Percentiles rank a stretch among this genome's conserved stretches.
These are phyloP conservation scores for Hycleus cichorii DNA, from an alignment of 1,140 invertebrate species.

Conservation along the genomic window DNA sequence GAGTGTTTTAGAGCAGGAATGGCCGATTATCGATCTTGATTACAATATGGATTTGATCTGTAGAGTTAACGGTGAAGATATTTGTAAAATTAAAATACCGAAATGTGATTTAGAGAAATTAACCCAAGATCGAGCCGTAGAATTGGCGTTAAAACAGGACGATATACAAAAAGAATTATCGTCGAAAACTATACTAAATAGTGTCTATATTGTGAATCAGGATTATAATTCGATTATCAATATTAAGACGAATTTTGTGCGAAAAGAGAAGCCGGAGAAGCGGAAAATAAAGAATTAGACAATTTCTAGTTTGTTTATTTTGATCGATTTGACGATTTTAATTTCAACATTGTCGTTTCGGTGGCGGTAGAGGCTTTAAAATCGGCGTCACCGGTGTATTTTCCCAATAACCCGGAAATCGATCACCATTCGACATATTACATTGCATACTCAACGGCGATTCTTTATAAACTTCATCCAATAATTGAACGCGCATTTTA, in stretches of 20 bases:
- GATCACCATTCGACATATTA: slow-evolving; percentile 78
- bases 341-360: slow-evolving; percentile 39
- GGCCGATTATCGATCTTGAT: slow-evolving; percentile 72
- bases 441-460: slow-evolving; percentile 93
- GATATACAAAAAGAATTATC: slow-evolving; percentile 33
- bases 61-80: slow-evolving; percentile 50
- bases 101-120: slow-evolving; percentile 47
- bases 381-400: slow-evolving; percentile 51
- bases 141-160: slow-evolving; percentile 45
- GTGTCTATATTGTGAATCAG: slow-evolving; percentile 21
- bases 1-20: slow-evolving; percentile 61
- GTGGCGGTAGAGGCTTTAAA: slow-evolving; percentile 45
- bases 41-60: slow-evolving; percentile 61
- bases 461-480: slow-evolving; percentile 73
- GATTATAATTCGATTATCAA: slow-evolving; percentile 34
- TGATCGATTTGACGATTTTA: neutral
- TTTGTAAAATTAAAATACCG: slow-evolving; percentile 46
- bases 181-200: slow-evolving; percentile 21
- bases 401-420: slow-evolving; percentile 72
- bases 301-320: slow-evolving; percentile 1
- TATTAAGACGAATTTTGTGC: slow-evolving; percentile 21
- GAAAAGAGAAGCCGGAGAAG: neutral
- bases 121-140: slow-evolving; percentile 46
- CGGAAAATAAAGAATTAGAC: neutral
- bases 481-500: slow-evolving; percentile 59